Evolutionary conservation across 2,113 vertebrate genomes (phyloP).

Genomic region (Chrysochloris asiatica): DNA sequence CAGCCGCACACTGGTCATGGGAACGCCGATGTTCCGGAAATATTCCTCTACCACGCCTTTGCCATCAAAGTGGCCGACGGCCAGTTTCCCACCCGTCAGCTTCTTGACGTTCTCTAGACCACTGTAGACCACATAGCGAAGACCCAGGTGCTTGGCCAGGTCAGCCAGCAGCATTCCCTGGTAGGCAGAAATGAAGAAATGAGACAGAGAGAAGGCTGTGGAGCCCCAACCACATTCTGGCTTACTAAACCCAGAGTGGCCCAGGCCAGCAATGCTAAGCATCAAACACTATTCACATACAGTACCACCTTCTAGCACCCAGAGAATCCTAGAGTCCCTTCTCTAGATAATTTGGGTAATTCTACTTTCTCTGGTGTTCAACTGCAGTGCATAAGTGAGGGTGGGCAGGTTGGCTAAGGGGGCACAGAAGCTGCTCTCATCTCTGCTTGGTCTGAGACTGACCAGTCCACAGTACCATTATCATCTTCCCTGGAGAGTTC

Average conservation of each 20-base stretch:
- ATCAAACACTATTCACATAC: not conserved
- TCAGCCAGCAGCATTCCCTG: constrained; percentile 82
- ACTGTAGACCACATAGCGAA: constrained; percentile 79
- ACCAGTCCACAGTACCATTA: not conserved
- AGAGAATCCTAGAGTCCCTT: not conserved
- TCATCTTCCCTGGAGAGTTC: not conserved
- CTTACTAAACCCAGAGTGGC: not conserved
- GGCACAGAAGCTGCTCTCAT: not conserved
- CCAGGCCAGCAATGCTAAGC: not conserved
- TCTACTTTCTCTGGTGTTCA: not conserved
- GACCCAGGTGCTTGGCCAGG: constrained; percentile 74
- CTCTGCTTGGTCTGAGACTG: not conserved
- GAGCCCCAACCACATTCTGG: not conserved
- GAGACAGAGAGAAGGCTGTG: too few relatives aligned
- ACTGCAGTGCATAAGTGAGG: not conserved
- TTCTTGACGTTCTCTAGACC: constrained; percentile 83
- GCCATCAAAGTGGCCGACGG: constrained; percentile 82
- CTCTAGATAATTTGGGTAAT: not conserved
- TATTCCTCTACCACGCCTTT: constrained; percentile 84
- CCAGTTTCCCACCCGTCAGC: constrained; percentile 73
- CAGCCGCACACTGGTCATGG: constrained; percentile 77
- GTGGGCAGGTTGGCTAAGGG: too few relatives aligned
- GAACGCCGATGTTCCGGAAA: constrained; percentile 68
- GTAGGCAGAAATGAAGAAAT: not conserved
- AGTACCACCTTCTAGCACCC: not conserved